These are phyloP conservation scores for Microlaimidae sp. DNA, from an alignment of 2,888 invertebrate genomes.

Conservation along the genomic window DNA sequence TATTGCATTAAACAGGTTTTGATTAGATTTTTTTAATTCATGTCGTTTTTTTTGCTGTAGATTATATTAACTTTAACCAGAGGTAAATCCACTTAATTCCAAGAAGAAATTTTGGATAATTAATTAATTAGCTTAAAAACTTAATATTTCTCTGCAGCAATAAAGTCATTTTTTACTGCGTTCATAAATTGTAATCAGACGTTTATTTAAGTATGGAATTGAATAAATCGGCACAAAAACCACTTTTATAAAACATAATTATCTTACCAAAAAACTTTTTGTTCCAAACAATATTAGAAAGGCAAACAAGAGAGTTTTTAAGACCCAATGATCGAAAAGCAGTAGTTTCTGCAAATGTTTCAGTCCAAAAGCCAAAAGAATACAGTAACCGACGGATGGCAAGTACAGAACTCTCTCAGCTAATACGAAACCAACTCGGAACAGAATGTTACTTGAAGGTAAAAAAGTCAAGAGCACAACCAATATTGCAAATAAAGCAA, in stretches of 20 bases:
- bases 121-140: too few species aligned
- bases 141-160: too few species aligned
- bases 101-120: too few species aligned
- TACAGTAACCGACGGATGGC: constrained; percentile 60
- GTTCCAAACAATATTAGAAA: not conserved
- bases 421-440: constrained; percentile 71
- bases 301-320: not conserved
- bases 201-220: too few species aligned
- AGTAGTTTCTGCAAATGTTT: not conserved
- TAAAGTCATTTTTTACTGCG: too few species aligned
- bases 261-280: constrained; percentile 3
- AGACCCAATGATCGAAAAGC: not conserved
- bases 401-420: constrained; percentile 69
- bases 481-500: constrained; percentile 47
- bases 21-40: too few species aligned
- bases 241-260: constrained; percentile 18
- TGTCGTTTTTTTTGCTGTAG: too few species aligned
- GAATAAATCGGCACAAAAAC: too few species aligned
- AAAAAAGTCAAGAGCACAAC: constrained; percentile 57
- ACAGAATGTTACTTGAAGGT: constrained; percentile 64
- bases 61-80: too few species aligned
- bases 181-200: too few species aligned
- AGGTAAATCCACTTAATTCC: too few species aligned
- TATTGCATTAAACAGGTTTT: too few species aligned
- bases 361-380: constrained; percentile 48